These are phyloP conservation scores for Neoitamus cyanurus DNA, from an alignment of 2,888 invertebrate genomes.

Conservation along the genomic window DNA sequence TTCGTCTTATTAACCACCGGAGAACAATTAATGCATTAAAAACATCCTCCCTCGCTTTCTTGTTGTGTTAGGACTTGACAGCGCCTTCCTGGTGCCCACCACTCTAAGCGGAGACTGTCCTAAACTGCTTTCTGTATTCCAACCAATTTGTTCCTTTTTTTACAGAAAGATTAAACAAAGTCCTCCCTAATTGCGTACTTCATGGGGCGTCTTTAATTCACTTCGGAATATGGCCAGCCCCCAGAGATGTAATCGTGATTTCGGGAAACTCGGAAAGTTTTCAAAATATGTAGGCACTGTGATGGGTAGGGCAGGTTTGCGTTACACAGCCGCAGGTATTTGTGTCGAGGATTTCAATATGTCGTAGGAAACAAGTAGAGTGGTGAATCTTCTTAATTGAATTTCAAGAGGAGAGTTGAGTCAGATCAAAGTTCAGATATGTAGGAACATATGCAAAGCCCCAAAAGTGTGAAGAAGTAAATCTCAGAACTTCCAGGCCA, in stretches of 20 bases:
- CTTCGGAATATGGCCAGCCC: background rate
- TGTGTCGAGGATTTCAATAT: background rate
- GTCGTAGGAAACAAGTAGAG: background rate
- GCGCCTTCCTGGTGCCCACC: background rate
- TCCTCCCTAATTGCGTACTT: background rate
- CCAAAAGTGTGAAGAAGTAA: background rate
- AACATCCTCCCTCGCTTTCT: background rate
- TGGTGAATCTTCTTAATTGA: background rate
- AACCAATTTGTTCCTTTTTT: background rate
- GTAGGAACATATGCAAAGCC: background rate
- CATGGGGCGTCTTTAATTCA: background rate
- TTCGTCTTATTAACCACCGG: constrained; percentile 19
- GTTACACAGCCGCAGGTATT: background rate
- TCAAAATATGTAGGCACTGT: background rate
- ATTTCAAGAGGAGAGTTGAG: background rate
- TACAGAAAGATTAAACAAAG: background rate
- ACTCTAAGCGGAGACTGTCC: background rate
- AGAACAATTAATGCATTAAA: constrained; percentile 19
- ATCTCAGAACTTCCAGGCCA: background rate
- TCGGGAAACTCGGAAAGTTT: background rate
- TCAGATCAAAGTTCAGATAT: background rate
- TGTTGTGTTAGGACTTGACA: background rate
- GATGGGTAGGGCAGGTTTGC: background rate
- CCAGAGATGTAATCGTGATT: background rate
- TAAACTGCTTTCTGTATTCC: background rate